A percentile compares a stretch with the other conserved stretches of the same genome.
phyloP scores from a whole-genome alignment of 2,797 vertebrate genomes.

The Pangasius sanitwongsei region DNA sequence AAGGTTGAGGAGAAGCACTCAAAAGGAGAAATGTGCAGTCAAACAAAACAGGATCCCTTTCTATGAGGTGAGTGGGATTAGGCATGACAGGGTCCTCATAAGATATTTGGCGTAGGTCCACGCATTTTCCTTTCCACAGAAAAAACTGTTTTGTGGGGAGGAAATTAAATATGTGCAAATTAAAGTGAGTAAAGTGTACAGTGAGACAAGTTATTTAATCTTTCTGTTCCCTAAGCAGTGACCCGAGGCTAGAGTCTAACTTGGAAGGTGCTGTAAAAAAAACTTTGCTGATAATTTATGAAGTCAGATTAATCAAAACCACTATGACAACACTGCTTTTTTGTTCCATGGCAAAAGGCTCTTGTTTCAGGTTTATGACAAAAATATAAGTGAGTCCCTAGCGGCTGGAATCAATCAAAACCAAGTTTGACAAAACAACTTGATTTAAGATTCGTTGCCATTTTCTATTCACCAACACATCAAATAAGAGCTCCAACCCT shows the following conservation, averaged over 20 bases:
- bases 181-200: conserved; percentile 17
- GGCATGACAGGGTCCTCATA: conserved; percentile 62
- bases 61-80: conserved; percentile 70
- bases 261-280: conserved; percentile 12
- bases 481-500: conserved; percentile 19
- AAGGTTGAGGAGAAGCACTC: conserved; percentile 30
- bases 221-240: conserved; percentile 9
- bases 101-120: conserved; percentile 59
- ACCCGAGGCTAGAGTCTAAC: conserved; percentile 3
- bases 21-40: conserved; percentile 36
- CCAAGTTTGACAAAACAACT: conserved; percentile 20
- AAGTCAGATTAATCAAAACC: conserved; percentile 20
- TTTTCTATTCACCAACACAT: conserved; percentile 1
- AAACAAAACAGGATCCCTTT: conserved; percentile 60
- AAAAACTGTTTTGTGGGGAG: neutral
- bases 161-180: conserved; percentile 29
- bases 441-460: conserved; percentile 26
- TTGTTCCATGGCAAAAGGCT: conserved; percentile 14
- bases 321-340: conserved; percentile 7
- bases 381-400: conserved; percentile 18
- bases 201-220: conserved; percentile 19
- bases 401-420: conserved; percentile 38
- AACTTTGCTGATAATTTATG: conserved; percentile 10
- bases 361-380: conserved; percentile 20
- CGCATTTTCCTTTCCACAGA: conserved; percentile 17